Percentiles rank a stretch among this genome's conserved stretches.
phyloP scores from a whole-genome alignment of 2,797 vertebrate genomes.

The Epinephelus awoara region DNA sequence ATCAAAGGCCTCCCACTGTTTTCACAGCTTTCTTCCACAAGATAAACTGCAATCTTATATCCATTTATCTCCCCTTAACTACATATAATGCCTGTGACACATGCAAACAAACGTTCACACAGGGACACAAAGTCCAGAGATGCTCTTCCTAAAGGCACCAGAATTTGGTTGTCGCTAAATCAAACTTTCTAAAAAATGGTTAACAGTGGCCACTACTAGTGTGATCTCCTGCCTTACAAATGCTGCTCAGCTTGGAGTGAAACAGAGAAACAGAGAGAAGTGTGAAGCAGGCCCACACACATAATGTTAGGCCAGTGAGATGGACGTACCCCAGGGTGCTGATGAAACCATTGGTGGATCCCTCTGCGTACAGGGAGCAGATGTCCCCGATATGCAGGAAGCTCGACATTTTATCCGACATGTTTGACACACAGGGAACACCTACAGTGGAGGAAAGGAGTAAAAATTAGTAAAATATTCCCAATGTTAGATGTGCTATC shows the following conservation, averaged over 20 bases:
- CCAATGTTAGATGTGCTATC: not conserved
- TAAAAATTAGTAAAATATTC: not conserved
- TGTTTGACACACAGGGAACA: constrained; percentile 72
- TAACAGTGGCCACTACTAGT: not conserved
- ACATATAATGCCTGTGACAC: not conserved
- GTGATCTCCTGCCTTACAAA: constrained; percentile 21
- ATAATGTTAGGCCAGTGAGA: constrained; percentile 33
- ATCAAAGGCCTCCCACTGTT: constrained; percentile 43
- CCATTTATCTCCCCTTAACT: not conserved
- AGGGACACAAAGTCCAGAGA: not conserved
- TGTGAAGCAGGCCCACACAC: constrained; percentile 30
- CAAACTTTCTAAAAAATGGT: constrained; percentile 6
- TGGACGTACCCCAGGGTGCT: constrained; percentile 87
- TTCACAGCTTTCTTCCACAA: constrained; percentile 37
- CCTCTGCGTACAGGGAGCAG: constrained; percentile 98
- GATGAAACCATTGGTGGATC: constrained; percentile 98
- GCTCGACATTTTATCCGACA: constrained; percentile 99
- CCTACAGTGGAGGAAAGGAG: constrained; percentile 47
- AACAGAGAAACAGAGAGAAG: constrained; percentile 9
- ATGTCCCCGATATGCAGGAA: constrained; percentile 99
- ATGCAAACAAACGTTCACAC: not conserved
- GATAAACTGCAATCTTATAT: constrained; percentile 30
- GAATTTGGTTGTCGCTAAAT: not conserved
- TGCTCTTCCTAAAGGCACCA: not conserved
- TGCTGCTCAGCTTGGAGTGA: constrained; percentile 5